Evolutionary conservation across 1,140 invertebrate species (phyloP).

Genomic region (Megalopta genalis): DNA sequence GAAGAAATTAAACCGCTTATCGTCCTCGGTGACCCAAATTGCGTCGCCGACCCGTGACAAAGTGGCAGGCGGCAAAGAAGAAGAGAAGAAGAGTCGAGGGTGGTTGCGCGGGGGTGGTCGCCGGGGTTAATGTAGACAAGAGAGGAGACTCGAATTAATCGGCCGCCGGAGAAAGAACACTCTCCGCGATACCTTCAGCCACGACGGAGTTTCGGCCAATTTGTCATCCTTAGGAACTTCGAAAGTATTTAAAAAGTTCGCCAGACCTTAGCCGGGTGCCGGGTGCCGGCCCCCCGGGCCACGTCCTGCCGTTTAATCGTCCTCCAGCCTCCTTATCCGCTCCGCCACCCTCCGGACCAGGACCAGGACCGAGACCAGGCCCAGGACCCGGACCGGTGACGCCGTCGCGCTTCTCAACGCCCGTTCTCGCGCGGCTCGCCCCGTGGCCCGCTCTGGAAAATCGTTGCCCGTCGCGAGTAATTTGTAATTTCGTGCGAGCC

Average conservation of each 20-base stretch:
- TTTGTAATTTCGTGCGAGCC: neutral
- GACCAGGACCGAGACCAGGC: neutral
- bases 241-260: constrained; percentile 67
- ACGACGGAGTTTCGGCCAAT: constrained; percentile 55
- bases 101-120: no score
- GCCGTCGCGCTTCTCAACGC: constrained; percentile 57
- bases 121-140: constrained; percentile 36
- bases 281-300: constrained; percentile 40
- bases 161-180: constrained; percentile 17
- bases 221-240: constrained; percentile 62
- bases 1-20: constrained; percentile 44
- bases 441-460: neutral
- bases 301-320: constrained; percentile 57
- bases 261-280: neutral
- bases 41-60: constrained; percentile 13
- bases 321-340: constrained; percentile 5
- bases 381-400: neutral
- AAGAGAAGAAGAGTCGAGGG: neutral
- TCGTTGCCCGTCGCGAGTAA: constrained; percentile 4
- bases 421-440: neutral
- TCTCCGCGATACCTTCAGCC: constrained; percentile 19
- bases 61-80: neutral
- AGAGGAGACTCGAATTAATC: constrained; percentile 56
- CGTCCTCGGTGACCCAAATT: constrained; percentile 11
- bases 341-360: no score